Evolutionary conservation across 2,113 vertebrate species (phyloP), one percentile per base, ranked within the genome.

Genomic region (Pterocles orientalis): DNA sequence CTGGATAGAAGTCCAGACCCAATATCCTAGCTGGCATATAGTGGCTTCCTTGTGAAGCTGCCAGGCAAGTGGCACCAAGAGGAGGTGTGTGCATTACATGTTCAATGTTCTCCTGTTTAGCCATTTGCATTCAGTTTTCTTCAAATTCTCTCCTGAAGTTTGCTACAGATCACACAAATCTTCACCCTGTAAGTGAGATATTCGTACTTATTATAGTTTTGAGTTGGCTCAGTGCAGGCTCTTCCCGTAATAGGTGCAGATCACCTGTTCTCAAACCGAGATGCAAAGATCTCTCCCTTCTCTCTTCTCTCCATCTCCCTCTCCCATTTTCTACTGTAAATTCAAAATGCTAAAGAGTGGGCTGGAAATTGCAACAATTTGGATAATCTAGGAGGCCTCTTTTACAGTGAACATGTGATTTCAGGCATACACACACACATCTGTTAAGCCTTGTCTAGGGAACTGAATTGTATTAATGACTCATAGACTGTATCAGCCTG

Each of bases 321-420:
- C 9, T 51, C 68, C 57, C 36, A 4, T 53, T 64, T 56, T 36
- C 16, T 66, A 14, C n/a, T 97, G 68, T 82, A 86, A 64, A 71
- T 73, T 56, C 8, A 64, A 96, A 94, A 87, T 79, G 45, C 43
- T 41, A 6, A 85, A 70, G 36, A 69, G 50, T 86, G 56, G n/a
- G 28, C 21, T 92, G 80, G 29, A 75, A 90, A 86, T 11, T 31
- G 36, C 45, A 95, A 41, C 21, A 73, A 68, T 92, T 89, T 33
- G 62, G 86, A 93, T 93, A 76, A 95, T 93, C 34, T 62, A n/a
- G 69, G 47, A 92, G 73, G 78, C 54, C 60, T 66, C 13, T 83
- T 92, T 73, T 68, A 26, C 43, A 45, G 33, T 50, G 36, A 85
- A 19, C 16, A 14, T n/a, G 34, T 76, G 25, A 29, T 15, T 68